These are phyloP conservation scores for Drosophila erecta DNA, from an alignment of 1,140 invertebrate genomes.

Conservation along the genomic window DNA sequence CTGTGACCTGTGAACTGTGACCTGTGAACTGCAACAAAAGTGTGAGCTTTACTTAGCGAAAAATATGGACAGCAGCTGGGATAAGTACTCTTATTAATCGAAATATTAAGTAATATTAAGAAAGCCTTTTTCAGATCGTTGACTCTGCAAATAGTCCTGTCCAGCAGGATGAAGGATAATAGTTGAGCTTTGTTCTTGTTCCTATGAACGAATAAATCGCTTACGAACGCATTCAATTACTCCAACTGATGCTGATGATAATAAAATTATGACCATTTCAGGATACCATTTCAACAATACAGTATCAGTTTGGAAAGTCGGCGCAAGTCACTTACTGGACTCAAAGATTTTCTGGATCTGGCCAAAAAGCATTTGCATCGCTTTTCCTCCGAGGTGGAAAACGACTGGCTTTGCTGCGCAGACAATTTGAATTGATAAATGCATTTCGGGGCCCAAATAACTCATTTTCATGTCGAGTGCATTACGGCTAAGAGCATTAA, in stretches of 20 bases:
- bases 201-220: background rate
- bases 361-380: background rate
- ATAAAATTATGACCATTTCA: no score
- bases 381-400: background rate
- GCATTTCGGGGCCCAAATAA: conserved; percentile 27
- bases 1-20: no score
- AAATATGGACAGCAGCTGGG: background rate
- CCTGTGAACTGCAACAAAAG: no score
- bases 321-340: background rate
- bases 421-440: conserved; percentile 19
- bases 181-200: no score
- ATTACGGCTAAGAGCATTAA: conserved; percentile 58
- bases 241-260: no score
- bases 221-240: no score
- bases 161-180: background rate
- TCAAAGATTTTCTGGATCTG: conserved; percentile 5
- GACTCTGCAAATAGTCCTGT: conserved; percentile 23
- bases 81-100: conserved; percentile 5
- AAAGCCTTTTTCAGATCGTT: background rate
- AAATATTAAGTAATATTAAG: conserved; percentile 5
- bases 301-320: background rate
- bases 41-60: background rate
- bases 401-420: background rate
- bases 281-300: no score
- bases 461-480: conserved; percentile 51